Percentiles rank a stretch among this genome's conserved stretches.
Conservation (phyloP, 1,140 invertebrate genomes). For the Aethina tumida region DNA sequence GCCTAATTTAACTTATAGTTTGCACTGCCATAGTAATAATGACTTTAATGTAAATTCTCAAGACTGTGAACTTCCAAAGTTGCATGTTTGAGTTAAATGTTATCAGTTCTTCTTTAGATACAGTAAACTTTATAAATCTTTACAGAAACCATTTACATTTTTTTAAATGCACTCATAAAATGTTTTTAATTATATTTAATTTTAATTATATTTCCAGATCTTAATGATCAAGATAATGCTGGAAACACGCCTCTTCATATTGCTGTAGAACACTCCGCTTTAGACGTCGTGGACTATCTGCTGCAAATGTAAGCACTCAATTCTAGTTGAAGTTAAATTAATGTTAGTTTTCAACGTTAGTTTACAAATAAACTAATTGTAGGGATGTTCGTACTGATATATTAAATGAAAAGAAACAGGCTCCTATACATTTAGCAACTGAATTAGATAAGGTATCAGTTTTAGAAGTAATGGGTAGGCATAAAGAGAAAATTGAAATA, state of each 20-base stretch:
- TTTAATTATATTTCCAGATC: conserved; percentile 45
- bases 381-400: conserved; percentile 59
- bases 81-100: no score
- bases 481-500: conserved; percentile 55
- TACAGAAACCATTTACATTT: conserved; percentile 1
- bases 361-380: conserved; percentile 12
- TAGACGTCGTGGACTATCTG: conserved; percentile 56
- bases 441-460: conserved; percentile 62
- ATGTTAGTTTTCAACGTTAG: not conserved
- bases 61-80: no score
- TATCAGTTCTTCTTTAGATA: no score
- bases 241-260: conserved; percentile 77
- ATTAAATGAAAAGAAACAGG: conserved; percentile 66
- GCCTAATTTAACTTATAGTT: no score
- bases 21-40: no score
- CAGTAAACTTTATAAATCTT: not conserved
- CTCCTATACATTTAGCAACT: conserved; percentile 67
- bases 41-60: no score
- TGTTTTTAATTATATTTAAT: no score
- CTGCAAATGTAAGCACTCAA: conserved; percentile 53
- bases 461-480: conserved; percentile 54
- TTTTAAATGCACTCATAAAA: conserved; percentile 1
- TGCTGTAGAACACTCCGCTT: conserved; percentile 62
- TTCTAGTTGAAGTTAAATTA: not conserved
- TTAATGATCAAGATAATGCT: conserved; percentile 61